A percentile compares a stretch with the other conserved stretches of the same genome.
These are phyloP conservation scores for Halichoerus grypus DNA, from an alignment of 2,113 vertebrate species.

Conservation along the genomic window DNA sequence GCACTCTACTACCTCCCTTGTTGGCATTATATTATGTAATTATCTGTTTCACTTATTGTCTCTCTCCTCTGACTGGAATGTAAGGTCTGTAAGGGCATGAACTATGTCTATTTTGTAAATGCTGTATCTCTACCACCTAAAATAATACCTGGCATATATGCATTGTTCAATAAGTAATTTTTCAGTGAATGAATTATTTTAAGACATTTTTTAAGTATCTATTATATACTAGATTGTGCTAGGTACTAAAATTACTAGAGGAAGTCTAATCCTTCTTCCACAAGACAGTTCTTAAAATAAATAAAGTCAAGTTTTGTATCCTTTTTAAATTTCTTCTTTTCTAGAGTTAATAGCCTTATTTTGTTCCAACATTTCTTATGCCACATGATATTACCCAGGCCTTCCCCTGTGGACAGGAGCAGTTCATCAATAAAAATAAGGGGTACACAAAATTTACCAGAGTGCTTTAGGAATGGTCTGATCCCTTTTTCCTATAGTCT, in stretches of 20 bases:
- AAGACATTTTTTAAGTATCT: neutral
- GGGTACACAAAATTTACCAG: neutral
- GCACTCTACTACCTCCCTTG: neutral
- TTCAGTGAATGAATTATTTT: conserved; percentile 2
- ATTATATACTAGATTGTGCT: neutral
- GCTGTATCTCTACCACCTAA: neutral
- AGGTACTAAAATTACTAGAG: neutral
- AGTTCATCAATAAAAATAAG: conserved; percentile 15
- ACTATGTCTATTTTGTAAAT: neutral
- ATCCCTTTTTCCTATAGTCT: neutral
- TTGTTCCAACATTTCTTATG: neutral
- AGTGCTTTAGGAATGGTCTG: neutral
- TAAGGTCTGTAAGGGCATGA: neutral
- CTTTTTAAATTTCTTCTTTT: conserved; percentile 15
- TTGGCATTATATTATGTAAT: neutral
- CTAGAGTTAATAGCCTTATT: neutral
- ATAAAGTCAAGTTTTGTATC: neutral
- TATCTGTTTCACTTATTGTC: neutral
- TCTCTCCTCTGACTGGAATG: neutral
- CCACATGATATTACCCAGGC: neutral
- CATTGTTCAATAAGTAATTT: neutral
- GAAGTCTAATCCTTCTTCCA: neutral
- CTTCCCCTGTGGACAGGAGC: neutral
- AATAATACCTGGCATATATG: neutral
- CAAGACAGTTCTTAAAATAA: conserved; percentile 13